Base-by-base conservation (phyloP, 2,888 invertebrate species). In the Ennomos erosarius region DNA sequence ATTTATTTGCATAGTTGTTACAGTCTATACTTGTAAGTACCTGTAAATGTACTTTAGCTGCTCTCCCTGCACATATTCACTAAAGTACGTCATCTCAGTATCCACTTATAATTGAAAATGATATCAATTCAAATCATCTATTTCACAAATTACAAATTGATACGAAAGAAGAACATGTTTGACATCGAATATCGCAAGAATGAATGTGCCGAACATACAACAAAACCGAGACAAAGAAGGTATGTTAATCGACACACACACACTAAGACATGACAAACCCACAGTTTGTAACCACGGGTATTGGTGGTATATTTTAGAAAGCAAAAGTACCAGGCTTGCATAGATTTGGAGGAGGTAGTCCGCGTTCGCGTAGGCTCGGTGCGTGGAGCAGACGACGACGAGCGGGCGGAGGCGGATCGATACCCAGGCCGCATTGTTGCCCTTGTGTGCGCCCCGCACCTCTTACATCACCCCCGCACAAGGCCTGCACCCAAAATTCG, bases 361-460 rank as follows among this genome's bases (percentile, higher is more conserved):
- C 64, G 65, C 65, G 72, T 65, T 66, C 74, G 70, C 72, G 83
- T 85, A 81, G 82, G 83, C 87, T 82, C 84, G 77, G 78, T 81
- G 84, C 83, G 85, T 79, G 34, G 56, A 49, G 60, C 79, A 85
- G 88, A 86, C 85, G 82, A 75, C 73, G 78, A 75, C 73, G 78
- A 63, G 75, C 75, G 73, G 72, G 74, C 73, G 81, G 76, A 82
- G 84, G 84, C 79, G 85, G 90, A 90, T 90, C 90, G 89, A 90
- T 90, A 90, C 78, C 79, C 81, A 77, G 89, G 89, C 87, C 91
- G 90, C 91, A 90, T 90, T 90, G 90, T 91, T 90, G 81, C 85
- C 87, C 79, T 81, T 71, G 75, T 74, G 69, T 74, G 70, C 73
- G 67, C 71, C 76, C 74, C 72, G 71, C 71, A 65, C 75, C 73